Evolutionary conservation across 2,797 vertebrate genomes (phyloP).

Genomic region (Lithobates sylvaticus): DNA sequence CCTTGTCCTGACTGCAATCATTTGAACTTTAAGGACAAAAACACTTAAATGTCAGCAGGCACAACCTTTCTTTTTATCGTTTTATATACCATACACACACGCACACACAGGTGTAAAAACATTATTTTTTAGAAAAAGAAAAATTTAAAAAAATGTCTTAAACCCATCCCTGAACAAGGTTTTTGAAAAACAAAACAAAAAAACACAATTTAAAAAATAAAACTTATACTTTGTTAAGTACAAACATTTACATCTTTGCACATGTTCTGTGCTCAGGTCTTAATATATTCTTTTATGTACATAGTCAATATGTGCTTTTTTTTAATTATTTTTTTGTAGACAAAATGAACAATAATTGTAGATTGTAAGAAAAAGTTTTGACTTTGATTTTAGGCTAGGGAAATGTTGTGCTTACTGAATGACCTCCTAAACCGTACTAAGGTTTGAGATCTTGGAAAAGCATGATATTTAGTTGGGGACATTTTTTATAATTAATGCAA

Average conservation of each 20-base stretch:
- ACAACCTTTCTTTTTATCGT: background rate
- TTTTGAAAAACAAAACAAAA: slow-evolving; percentile 65
- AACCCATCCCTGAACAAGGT: slow-evolving; percentile 66
- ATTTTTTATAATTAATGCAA: background rate
- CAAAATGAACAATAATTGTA: slow-evolving; percentile 65
- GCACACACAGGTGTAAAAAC: slow-evolving; percentile 35
- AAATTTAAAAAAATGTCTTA: slow-evolving; percentile 62
- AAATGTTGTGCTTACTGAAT: slow-evolving; percentile 20
- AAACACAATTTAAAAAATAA: slow-evolving; percentile 68
- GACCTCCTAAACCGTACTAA: background rate
- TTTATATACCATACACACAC: slow-evolving; percentile 17
- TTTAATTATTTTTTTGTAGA: slow-evolving; percentile 4
- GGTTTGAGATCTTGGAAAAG: background rate
- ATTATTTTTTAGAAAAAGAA: slow-evolving; percentile 27
- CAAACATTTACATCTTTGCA: slow-evolving; percentile 75
- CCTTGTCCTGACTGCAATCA: background rate
- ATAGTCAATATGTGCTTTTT: slow-evolving; percentile 70
- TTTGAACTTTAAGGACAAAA: background rate
- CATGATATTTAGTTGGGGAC: background rate
- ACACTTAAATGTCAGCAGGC: slow-evolving; percentile 18
- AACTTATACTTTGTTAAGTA: slow-evolving; percentile 74
- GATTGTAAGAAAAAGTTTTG: background rate
- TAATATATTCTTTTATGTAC: slow-evolving; percentile 70
- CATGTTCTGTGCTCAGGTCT: slow-evolving; percentile 64
- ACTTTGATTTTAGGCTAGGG: background rate